Evolutionary conservation across 2,888 invertebrate genomes (phyloP).

Genomic region (Mactromeris polynyma): DNA sequence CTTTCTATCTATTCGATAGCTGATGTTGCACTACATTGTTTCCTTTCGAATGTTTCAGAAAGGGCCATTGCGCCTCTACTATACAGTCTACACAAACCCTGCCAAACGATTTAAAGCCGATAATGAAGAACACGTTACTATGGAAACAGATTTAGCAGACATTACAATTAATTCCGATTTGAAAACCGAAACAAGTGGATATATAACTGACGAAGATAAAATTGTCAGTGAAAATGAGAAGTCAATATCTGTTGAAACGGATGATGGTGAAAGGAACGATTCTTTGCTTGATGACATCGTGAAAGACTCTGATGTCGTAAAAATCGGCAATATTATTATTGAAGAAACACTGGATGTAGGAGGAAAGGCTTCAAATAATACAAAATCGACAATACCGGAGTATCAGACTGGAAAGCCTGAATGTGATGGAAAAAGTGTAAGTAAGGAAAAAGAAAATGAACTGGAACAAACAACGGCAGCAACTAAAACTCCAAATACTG

Average conservation of each 20-base stretch:
- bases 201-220: constrained; percentile 56
- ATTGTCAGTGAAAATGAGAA: constrained; percentile 39
- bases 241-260: constrained; percentile 24
- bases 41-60: constrained; percentile 88
- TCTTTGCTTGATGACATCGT: constrained; percentile 42
- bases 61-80: constrained; percentile 90
- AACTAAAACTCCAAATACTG: neutral
- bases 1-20: neutral
- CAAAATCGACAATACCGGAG: neutral
- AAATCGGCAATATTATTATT: constrained; percentile 16
- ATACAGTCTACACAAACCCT: constrained; percentile 86
- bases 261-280: constrained; percentile 39
- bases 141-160: constrained; percentile 55
- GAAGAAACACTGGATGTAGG: constrained; percentile 4
- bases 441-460: neutral
- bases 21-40: neutral
- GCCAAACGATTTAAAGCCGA: constrained; percentile 72
- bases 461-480: neutral
- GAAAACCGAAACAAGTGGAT: constrained; percentile 65
- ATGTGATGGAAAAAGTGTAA: constrained; percentile 3
- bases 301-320: neutral
- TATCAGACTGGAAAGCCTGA: constrained; percentile 11
- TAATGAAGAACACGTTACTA: constrained; percentile 38
- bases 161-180: constrained; percentile 48
- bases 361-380: neutral